phyloP scores from a whole-genome alignment of 2,888 invertebrate genomes.

The Epinotia ramella region DNA sequence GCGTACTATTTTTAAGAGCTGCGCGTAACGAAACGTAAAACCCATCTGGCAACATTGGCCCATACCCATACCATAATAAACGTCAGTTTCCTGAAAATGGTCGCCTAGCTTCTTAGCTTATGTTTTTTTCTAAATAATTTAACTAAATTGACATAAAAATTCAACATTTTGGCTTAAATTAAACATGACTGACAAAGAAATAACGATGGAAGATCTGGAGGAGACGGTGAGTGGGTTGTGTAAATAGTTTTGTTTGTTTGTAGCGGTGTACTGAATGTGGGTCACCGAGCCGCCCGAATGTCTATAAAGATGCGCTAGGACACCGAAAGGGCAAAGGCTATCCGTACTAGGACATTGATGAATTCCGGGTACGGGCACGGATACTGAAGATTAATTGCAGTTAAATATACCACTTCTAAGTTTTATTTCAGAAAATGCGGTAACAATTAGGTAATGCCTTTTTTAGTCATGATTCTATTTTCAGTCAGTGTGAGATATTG shows the following conservation, averaged over 20 bases:
- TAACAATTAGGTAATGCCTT: not conserved
- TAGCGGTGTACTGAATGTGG: conserved; percentile 58
- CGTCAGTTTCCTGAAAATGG: conserved; percentile 62
- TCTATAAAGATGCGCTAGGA: conserved; percentile 46
- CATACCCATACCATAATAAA: too few species aligned
- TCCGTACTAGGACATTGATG: conserved; percentile 14
- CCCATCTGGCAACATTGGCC: too few species aligned
- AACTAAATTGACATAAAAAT: conserved; percentile 56
- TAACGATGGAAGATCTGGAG: conserved; percentile 76
- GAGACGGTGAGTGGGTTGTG: conserved; percentile 69
- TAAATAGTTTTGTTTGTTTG: conserved; percentile 44
- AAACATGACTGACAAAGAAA: conserved; percentile 75
- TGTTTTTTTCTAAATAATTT: conserved; percentile 57
- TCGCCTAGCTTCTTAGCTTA: conserved; percentile 53
- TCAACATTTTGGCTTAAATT: conserved; percentile 54
- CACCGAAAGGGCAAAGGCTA: conserved; percentile 41
- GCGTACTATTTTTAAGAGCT: too few species aligned
- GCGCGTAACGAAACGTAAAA: too few species aligned
- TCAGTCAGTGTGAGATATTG: not conserved
- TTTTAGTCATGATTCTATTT: not conserved
- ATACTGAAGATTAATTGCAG: not conserved
- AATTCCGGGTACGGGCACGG: not conserved
- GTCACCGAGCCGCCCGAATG: conserved; percentile 65
- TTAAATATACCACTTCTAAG: conserved; percentile 50
- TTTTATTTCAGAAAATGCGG: conserved; percentile 17